These are phyloP conservation scores for Cenopis cana DNA, from an alignment of 2,888 invertebrate species.

Conservation along the genomic window DNA sequence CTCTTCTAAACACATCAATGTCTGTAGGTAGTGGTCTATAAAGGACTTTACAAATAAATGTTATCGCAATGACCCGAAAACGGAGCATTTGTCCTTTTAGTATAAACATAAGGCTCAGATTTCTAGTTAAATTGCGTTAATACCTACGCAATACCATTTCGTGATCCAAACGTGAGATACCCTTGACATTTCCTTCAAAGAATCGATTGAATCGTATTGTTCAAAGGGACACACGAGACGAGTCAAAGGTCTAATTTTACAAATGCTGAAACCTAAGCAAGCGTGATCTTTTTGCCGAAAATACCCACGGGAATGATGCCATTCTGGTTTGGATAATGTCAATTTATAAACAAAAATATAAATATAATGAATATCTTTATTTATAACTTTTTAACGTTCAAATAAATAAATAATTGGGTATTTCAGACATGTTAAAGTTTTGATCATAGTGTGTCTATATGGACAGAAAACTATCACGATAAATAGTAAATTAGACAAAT, in stretches of 20 bases:
- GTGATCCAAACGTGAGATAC: neutral
- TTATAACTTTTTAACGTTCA: too few species aligned
- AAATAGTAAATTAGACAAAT: too few species aligned
- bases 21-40: neutral
- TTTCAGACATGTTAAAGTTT: too few species aligned
- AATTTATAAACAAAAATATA: neutral
- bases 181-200: neutral
- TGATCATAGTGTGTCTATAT: too few species aligned
- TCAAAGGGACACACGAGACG: conserved; percentile 15
- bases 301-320: neutral
- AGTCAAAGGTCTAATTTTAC: conserved; percentile 23
- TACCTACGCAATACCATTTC: neutral
- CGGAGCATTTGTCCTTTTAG: too few species aligned
- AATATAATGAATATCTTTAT: too few species aligned
- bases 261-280: neutral
- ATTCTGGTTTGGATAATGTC: neutral
- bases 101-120: neutral
- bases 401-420: too few species aligned
- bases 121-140: neutral
- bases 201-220: conserved; percentile 17
- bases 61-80: too few species aligned
- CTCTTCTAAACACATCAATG: too few species aligned
- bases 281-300: neutral
- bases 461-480: too few species aligned
- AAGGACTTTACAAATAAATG: too few species aligned